A percentile compares a stretch with the other conserved stretches of the same genome.
phyloP scores from a whole-genome alignment of 2,797 vertebrate species.

The Labeo calbasu region DNA sequence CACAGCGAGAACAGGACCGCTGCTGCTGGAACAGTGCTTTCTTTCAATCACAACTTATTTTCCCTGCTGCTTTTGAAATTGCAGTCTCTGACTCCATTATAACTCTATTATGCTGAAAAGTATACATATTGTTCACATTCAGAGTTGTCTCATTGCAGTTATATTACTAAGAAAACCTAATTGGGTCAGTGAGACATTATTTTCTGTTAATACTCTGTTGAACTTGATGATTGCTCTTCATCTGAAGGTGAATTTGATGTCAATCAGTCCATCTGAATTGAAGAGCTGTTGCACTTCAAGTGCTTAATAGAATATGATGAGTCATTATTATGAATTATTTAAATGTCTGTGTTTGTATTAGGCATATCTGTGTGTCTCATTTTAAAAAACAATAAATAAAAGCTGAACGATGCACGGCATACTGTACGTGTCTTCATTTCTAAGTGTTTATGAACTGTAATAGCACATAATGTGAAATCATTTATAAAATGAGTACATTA shows the following conservation, averaged over 20 bases:
- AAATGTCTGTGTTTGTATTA: neutral
- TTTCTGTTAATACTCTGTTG: neutral
- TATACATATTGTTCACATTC: neutral
- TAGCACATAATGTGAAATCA: neutral
- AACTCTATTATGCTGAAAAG: slow-evolving; percentile 14
- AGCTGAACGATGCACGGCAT: neutral
- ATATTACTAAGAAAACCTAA: neutral
- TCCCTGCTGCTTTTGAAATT: slow-evolving; percentile 14
- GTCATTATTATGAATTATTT: neutral
- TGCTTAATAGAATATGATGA: neutral
- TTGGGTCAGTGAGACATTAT: neutral
- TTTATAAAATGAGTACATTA: neutral
- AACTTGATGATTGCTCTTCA: neutral
- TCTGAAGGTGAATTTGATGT: neutral
- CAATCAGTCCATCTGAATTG: neutral
- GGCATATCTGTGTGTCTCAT: neutral
- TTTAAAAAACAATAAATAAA: neutral
- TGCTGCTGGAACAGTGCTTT: neutral
- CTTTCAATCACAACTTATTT: slow-evolving; percentile 8
- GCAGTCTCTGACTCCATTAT: neutral
- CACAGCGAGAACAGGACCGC: neutral
- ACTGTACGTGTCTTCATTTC: neutral
- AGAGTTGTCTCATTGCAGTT: neutral
- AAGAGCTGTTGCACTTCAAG: neutral
- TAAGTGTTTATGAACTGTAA: neutral